Base-by-base conservation (phyloP, 1,140 invertebrate species). In the Varroa destructor region DNA sequence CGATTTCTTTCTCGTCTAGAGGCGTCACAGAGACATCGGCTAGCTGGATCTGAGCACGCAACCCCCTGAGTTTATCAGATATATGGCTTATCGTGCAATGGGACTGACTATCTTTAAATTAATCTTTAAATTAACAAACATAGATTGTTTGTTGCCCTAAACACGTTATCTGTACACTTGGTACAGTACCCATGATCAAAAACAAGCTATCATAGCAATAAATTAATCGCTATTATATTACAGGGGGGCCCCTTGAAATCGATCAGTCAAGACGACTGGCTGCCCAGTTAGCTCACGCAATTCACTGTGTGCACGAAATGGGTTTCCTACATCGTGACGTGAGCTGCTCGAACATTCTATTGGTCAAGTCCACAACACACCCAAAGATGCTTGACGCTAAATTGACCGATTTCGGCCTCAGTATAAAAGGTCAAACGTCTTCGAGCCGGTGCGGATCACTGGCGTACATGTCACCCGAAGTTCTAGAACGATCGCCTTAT, bases 381-480 rank as follows among this genome's bases (percentile, higher is more conserved):
- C 43, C 67, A 1, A 37, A 14, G 58, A 25, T 73, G 6, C 37
- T 51, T 2, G 67, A 73, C 43, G 58, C 67, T 3, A 67, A 73
- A 40, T 14, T 40, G 14, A 67, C 72, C 40, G 57, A 71, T n/a
- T 37, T 71, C 12, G 43, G 42, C 1, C 51, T 61, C n/a, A 43
- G 46, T 42, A 72, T 58, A n/a, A 42, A 61, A 4, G 43, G 54
- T 5, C 72, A 36, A n/a, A 6, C 70, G 12, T 67, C 61, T 12
- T 36, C 40, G 12, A 67, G 14, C 40, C 57, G 43, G 1, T 70
- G 37, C 40, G 72, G 58, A 1, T 58, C 46, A 1, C 51, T 51
- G 6, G 57, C 70, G 40, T 73, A 71, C 14, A 73, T 73, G 72
- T 56, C 72, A 2, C 72, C 72, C 42, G 72, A 73, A 71, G 57